phyloP scores from a whole-genome alignment of 2,888 invertebrate genomes.

The Pharmacophagus antenor region DNA sequence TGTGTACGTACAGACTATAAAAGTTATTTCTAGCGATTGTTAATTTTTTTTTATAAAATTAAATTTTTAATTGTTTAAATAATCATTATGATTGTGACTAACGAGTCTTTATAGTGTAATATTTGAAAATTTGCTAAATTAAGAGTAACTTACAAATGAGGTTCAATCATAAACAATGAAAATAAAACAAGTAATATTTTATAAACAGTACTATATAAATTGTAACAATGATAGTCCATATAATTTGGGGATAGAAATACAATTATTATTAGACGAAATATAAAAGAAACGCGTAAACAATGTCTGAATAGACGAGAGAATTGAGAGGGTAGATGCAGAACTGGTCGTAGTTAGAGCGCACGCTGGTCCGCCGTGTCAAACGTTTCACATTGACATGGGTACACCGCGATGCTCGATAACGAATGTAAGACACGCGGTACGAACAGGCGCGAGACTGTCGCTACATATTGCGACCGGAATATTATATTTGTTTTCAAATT shows the following conservation, averaged over 20 bases:
- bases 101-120: no score
- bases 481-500: not conserved
- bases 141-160: no score
- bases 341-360: conserved; percentile 38
- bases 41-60: no score
- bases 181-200: no score
- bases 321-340: conserved; percentile 17
- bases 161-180: no score
- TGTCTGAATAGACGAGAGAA: conserved; percentile 25
- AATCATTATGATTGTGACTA: no score
- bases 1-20: conserved; percentile 5
- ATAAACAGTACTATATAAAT: no score
- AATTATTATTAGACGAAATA: not conserved
- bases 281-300: not conserved
- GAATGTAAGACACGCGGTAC: conserved; percentile 31
- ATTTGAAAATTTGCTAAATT: no score
- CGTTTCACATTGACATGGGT: conserved; percentile 50
- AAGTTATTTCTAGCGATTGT: no score
- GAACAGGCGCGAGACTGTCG: conserved; percentile 41
- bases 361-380: conserved; percentile 45
- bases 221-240: not conserved
- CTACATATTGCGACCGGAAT: conserved; percentile 32
- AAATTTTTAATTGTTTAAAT: no score
- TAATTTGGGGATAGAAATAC: not conserved
- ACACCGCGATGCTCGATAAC: conserved; percentile 52